Evolutionary conservation across 1,140 invertebrate species (phyloP).

Genomic region (Drosophila oshimai): DNA sequence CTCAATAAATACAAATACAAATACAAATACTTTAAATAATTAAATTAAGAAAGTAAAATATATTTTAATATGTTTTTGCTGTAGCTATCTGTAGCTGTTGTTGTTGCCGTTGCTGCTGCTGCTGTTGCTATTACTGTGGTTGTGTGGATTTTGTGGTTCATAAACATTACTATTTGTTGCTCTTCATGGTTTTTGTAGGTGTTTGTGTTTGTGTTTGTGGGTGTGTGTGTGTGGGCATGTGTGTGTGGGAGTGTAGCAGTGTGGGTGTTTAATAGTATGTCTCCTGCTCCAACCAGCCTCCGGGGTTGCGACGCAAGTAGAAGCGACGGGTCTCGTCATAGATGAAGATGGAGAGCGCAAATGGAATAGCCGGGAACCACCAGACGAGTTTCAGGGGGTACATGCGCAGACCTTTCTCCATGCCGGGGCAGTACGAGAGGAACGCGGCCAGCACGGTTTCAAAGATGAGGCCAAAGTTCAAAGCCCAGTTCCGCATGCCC

Average conservation of each 20-base stretch:
- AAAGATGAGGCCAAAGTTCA: constrained; percentile 97
- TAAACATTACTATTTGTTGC: constrained; percentile 78
- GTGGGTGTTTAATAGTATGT: constrained; percentile 95
- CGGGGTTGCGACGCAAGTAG: constrained; percentile 97
- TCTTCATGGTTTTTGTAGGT: constrained; percentile 42
- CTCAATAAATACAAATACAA: too few species aligned
- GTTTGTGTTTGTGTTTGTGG: constrained; percentile 30
- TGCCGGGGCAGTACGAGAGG: constrained; percentile 97
- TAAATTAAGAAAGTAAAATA: constrained; percentile 82
- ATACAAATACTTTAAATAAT: constrained; percentile 83
- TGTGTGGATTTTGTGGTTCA: constrained; percentile 68
- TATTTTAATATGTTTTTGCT: constrained; percentile 72
- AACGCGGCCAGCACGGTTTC: constrained; percentile 96
- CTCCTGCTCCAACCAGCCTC: constrained; percentile 99
- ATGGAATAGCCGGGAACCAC: constrained; percentile 99
- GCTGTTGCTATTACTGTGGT: constrained; percentile 52
- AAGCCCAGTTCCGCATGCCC: constrained; percentile 98
- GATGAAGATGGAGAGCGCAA: constrained; percentile 98
- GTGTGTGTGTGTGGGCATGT: constrained; percentile 28
- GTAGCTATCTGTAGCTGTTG: constrained; percentile 41
- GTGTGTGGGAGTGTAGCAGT: constrained; percentile 31
- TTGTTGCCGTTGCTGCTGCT: constrained; percentile 30
- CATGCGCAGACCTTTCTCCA: constrained; percentile 98
- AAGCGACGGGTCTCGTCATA: constrained; percentile 98
- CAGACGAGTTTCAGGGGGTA: constrained; percentile 98